These are phyloP conservation scores for Denticeps clupeoides DNA, from an alignment of 2,797 vertebrate species.

Conservation along the genomic window DNA sequence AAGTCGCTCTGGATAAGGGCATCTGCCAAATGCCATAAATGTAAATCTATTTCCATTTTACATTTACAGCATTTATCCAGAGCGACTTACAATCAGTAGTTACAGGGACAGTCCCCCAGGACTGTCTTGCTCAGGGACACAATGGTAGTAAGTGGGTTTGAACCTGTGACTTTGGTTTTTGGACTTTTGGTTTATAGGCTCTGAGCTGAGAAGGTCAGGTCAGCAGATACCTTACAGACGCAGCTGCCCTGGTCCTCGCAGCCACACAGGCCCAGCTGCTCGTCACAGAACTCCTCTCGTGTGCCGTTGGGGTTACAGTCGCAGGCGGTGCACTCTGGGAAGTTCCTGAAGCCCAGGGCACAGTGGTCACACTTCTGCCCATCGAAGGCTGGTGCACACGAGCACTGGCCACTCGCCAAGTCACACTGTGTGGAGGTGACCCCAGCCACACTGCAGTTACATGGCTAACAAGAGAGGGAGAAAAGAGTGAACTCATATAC, in stretches of 20 bases:
- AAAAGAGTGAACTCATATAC: background rate
- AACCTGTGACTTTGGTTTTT: too few relatives aligned
- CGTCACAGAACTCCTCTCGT: constrained; percentile 55
- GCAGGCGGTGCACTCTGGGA: constrained; percentile 73
- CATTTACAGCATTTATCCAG: too few relatives aligned
- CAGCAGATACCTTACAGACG: constrained; percentile 87
- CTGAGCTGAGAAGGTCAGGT: too few relatives aligned
- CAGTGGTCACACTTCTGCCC: constrained; percentile 66
- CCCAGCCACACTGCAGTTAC: constrained; percentile 67
- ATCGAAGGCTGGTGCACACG: constrained; percentile 62
- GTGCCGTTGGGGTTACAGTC: constrained; percentile 75
- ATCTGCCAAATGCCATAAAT: too few relatives aligned
- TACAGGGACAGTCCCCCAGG: too few relatives aligned
- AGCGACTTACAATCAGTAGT: too few relatives aligned
- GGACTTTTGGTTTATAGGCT: too few relatives aligned
- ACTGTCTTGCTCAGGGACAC: too few relatives aligned
- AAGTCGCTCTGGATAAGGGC: too few relatives aligned
- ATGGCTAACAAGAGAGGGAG: constrained; percentile 52
- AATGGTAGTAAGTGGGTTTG: too few relatives aligned
- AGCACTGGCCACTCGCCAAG: constrained; percentile 62
- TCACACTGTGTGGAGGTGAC: constrained; percentile 65
- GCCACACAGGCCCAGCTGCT: constrained; percentile 56
- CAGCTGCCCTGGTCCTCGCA: constrained; percentile 69
- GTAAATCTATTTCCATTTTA: too few relatives aligned
- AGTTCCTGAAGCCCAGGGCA: constrained; percentile 67